Evolutionary conservation across 2,113 vertebrate species (phyloP).

Genomic region (Centropristis striata): DNA sequence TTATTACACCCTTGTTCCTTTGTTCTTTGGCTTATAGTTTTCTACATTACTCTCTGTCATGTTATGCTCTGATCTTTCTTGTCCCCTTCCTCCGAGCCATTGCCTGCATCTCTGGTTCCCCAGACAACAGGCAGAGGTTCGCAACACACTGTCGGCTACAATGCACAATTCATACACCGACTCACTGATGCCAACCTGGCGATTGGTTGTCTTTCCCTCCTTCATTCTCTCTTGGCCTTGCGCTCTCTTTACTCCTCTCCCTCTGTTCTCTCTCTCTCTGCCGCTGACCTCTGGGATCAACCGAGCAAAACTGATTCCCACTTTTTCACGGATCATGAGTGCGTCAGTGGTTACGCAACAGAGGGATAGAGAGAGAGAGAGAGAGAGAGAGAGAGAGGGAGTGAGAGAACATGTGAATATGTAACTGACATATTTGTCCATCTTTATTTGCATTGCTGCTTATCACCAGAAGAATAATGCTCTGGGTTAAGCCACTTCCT

Average conservation of each 20-base stretch:
- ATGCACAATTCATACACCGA: constrained; percentile 35
- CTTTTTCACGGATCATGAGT: constrained; percentile 83
- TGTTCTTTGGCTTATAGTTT: constrained; percentile 10
- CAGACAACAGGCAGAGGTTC: constrained; percentile 25
- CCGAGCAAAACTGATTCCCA: constrained; percentile 83
- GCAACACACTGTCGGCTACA: constrained; percentile 28
- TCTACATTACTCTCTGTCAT: constrained; percentile 39
- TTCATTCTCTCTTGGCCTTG: constrained; percentile 35
- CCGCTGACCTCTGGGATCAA: constrained; percentile 81
- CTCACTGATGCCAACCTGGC: constrained; percentile 30
- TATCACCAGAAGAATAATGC: constrained; percentile 22
- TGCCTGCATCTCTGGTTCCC: constrained; percentile 32
- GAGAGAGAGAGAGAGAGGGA: constrained; percentile 10
- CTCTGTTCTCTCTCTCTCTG: constrained; percentile 51
- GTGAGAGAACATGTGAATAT: constrained; percentile 47
- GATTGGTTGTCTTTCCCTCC: constrained; percentile 1
- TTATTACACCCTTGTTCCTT: not conserved
- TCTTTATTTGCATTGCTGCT: constrained; percentile 48
- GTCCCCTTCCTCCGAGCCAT: constrained; percentile 18
- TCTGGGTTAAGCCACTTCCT: constrained; percentile 18
- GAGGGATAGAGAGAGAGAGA: constrained; percentile 9
- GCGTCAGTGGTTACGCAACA: constrained; percentile 79
- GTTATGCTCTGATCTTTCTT: constrained; percentile 8
- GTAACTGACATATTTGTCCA: constrained; percentile 69
- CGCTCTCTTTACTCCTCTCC: constrained; percentile 37